phyloP scores from a whole-genome alignment of 2,113 vertebrate genomes.

The Corvus moneduloides region DNA sequence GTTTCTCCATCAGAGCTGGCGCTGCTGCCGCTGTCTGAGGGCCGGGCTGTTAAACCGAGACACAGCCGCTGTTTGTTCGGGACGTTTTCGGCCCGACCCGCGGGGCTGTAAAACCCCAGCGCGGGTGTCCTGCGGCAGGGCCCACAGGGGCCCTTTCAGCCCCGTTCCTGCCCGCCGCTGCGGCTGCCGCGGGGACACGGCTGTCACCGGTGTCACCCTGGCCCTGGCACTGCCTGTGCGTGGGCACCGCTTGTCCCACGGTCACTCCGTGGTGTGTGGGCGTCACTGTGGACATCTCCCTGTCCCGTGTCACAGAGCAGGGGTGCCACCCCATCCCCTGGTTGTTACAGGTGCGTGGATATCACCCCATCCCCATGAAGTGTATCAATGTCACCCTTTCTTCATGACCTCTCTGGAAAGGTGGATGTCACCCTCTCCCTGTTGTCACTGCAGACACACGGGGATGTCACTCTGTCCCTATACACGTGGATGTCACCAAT shows the following conservation, averaged over 20 bases:
- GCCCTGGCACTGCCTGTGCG: not conserved
- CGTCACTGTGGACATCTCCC: accelerated
- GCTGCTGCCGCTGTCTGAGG: slow-evolving; percentile 34
- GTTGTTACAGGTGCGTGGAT: accelerated
- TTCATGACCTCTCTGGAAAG: no score
- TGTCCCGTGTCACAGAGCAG: not conserved
- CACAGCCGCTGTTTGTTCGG: slow-evolving; percentile 45
- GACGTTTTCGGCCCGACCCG: not conserved
- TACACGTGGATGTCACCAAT: accelerated
- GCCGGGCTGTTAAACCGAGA: slow-evolving; percentile 23
- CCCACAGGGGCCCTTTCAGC: not conserved
- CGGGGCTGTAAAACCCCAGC: not conserved
- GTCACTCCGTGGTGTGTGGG: accelerated
- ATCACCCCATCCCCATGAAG: no score
- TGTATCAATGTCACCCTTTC: no score
- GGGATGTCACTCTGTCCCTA: not conserved
- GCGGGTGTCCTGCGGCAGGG: not conserved
- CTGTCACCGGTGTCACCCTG: not conserved
- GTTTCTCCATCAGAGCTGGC: slow-evolving; percentile 22
- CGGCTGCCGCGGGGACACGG: accelerated
- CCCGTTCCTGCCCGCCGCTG: not conserved
- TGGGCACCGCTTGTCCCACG: not conserved
- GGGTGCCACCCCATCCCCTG: not conserved
- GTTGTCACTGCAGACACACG: not conserved
- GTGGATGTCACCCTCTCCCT: no score